phyloP scores from a whole-genome alignment of 1,140 invertebrate genomes.

The Pseudomyrmex concolor region DNA sequence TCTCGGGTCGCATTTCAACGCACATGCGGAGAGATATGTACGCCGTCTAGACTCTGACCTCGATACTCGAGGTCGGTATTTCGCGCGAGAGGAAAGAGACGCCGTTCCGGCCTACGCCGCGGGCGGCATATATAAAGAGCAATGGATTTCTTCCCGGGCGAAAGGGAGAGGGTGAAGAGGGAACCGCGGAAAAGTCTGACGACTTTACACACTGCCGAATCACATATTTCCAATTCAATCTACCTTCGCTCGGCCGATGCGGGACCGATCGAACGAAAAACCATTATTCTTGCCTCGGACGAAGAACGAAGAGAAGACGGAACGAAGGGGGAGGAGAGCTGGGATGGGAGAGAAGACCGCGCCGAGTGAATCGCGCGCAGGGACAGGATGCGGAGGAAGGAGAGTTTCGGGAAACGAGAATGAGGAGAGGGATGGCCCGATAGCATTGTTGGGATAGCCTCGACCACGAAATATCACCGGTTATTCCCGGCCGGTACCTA shows the following conservation, averaged over 20 bases:
- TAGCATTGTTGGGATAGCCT: conserved; percentile 69
- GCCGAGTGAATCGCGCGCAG: conserved; percentile 31
- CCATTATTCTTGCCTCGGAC: conserved; percentile 77
- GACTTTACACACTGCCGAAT: conserved; percentile 79
- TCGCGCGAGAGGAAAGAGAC: conserved; percentile 31
- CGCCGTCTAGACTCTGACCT: conserved; percentile 24
- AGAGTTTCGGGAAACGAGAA: conserved; percentile 51
- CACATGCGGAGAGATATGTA: conserved; percentile 1
- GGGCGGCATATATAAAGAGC: conserved; percentile 32
- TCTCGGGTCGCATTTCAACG: not conserved
- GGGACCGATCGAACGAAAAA: conserved; percentile 76
- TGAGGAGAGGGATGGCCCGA: conserved; percentile 57
- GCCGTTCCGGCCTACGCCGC: conserved; percentile 28
- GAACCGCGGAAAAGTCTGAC: conserved; percentile 68
- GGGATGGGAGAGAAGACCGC: not conserved
- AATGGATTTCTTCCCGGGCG: conserved; percentile 27
- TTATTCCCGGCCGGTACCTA: conserved; percentile 66
- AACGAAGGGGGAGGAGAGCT: not conserved
- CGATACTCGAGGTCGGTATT: conserved; percentile 24
- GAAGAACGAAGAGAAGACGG: conserved; percentile 15
- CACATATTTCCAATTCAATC: conserved; percentile 81
- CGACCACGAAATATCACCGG: conserved; percentile 72
- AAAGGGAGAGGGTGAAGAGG: conserved; percentile 22
- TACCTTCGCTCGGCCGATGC: conserved; percentile 62
- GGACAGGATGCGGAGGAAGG: conserved; percentile 53